Evolutionary conservation across 2,113 vertebrate genomes (phyloP).

Genomic region (Ceyx cyanopectus): DNA sequence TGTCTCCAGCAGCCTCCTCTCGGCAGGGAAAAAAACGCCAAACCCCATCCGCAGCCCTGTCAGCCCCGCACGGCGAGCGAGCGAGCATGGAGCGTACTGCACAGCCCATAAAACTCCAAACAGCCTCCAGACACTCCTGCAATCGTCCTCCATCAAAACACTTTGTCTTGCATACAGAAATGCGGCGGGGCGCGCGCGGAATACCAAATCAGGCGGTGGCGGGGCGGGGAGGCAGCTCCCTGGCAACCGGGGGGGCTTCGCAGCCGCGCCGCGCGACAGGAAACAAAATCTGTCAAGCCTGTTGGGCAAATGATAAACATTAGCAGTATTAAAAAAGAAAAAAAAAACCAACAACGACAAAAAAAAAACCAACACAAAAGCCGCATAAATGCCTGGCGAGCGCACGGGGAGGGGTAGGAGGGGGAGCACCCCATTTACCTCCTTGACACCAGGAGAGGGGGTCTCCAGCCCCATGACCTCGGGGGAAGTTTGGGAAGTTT

Average conservation of each 20-base stretch:
- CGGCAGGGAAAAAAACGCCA: slow-evolving; percentile 82
- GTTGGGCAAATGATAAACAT: slow-evolving; percentile 89
- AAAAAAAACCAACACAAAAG: slow-evolving; percentile 57
- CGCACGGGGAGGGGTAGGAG: background rate
- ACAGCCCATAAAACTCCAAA: slow-evolving; percentile 97
- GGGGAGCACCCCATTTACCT: background rate
- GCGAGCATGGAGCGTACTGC: slow-evolving; percentile 82
- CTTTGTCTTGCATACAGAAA: slow-evolving; percentile 99
- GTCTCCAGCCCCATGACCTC: background rate
- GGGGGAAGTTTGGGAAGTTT: slow-evolving; percentile 62
- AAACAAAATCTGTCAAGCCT: slow-evolving; percentile 86
- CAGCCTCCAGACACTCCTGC: slow-evolving; percentile 95
- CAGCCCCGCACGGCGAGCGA: slow-evolving; percentile 12
- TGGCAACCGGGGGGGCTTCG: slow-evolving; percentile 94
- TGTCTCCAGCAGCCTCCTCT: slow-evolving; percentile 73
- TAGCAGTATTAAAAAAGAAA: slow-evolving; percentile 76
- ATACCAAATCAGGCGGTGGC: slow-evolving; percentile 99
- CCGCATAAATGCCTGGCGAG: slow-evolving; percentile 66
- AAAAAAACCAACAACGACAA: background rate
- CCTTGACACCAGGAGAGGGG: background rate
- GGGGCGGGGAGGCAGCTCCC: slow-evolving; percentile 94
- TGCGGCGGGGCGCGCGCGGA: slow-evolving; percentile 92
- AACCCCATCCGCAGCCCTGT: slow-evolving; percentile 78
- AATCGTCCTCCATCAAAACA: slow-evolving; percentile 99
- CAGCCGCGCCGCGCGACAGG: slow-evolving; percentile 89